Evolutionary conservation across 2,888 invertebrate species (phyloP).

Genomic region (Trypoxylon attenuatum): DNA sequence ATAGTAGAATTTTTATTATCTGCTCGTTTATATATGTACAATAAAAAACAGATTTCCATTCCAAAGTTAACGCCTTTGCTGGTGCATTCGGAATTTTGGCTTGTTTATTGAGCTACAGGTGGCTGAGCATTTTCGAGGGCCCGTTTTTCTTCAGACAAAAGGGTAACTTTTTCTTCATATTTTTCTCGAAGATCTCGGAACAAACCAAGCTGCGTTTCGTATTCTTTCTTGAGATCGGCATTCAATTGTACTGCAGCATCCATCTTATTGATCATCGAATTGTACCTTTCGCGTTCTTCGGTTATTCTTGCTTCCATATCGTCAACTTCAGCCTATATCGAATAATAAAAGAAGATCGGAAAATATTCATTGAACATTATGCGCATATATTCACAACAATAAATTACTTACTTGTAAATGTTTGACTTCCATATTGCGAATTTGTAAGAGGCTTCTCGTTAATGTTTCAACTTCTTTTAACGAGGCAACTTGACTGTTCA

Average conservation of each 20-base stretch:
- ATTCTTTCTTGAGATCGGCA: conserved; percentile 85
- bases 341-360: not conserved
- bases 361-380: not conserved
- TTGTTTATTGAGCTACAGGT: conserved; percentile 1
- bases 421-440: conserved; percentile 86
- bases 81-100: too few relatives aligned
- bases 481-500: conserved; percentile 83
- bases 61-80: too few relatives aligned
- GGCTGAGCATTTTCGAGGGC: conserved; percentile 48
- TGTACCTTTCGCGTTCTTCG: conserved; percentile 84
- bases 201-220: conserved; percentile 84
- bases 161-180: conserved; percentile 81
- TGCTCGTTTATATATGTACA: too few relatives aligned
- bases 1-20: too few relatives aligned
- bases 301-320: conserved; percentile 82
- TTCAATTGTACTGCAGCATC: conserved; percentile 84
- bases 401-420: conserved; percentile 79
- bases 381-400: not conserved
- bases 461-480: conserved; percentile 88
- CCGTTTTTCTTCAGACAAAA: conserved; percentile 77
- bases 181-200: conserved; percentile 82
- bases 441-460: conserved; percentile 86
- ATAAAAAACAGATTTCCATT: too few relatives aligned
- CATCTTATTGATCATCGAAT: conserved; percentile 82
- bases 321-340: conserved; percentile 78